Evolutionary conservation across 2,797 vertebrate species (phyloP).

Genomic region (Pipistrellus kuhlii): DNA sequence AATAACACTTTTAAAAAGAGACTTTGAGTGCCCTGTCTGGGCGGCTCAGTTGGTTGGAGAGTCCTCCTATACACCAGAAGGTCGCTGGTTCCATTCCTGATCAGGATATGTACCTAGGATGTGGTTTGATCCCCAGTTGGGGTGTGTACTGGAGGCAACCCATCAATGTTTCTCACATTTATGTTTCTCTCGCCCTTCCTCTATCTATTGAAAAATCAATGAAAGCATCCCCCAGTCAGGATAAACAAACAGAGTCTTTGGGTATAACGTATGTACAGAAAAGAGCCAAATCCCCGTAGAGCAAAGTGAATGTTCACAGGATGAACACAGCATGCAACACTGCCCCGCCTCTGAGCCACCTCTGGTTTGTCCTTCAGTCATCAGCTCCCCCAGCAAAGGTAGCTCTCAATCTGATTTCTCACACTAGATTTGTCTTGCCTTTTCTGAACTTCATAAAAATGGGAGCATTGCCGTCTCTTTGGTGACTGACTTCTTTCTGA

Average conservation of each 20-base stretch:
- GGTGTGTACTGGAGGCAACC: neutral
- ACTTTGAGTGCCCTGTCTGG: neutral
- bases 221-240: neutral
- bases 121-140: neutral
- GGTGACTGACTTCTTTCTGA: neutral
- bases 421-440: neutral
- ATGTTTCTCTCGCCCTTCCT: neutral
- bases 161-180: neutral
- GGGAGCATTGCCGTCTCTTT: neutral
- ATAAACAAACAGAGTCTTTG: neutral
- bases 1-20: neutral
- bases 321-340: rapidly evolving
- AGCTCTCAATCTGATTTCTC: neutral
- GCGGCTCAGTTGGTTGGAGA: neutral
- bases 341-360: too few species aligned
- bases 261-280: neutral
- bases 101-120: neutral
- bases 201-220: neutral
- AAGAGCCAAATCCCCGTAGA: neutral
- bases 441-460: neutral
- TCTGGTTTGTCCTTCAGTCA: neutral
- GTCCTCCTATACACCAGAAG: neutral
- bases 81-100: neutral
- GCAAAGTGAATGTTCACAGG: neutral
- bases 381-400: neutral